These are phyloP conservation scores for Hydrolagus affinis DNA, from an alignment of 2,113 vertebrate species.

Conservation along the genomic window DNA sequence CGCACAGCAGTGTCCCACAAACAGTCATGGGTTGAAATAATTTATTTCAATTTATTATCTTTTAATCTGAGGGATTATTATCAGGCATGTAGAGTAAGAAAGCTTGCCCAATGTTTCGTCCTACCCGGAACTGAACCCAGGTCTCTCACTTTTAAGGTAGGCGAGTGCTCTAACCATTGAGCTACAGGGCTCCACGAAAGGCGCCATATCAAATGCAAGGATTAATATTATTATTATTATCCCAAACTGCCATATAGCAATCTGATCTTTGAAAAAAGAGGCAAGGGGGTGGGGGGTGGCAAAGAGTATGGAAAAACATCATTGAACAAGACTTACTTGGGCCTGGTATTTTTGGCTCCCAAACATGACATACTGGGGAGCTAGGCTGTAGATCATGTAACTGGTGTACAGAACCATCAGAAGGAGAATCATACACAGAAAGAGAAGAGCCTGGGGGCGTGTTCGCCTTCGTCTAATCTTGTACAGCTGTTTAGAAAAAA, in stretches of 20 bases:
- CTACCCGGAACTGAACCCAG: too few relatives aligned
- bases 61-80: too few relatives aligned
- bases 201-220: not conserved
- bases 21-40: too few relatives aligned
- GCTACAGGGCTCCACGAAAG: too few relatives aligned
- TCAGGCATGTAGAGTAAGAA: too few relatives aligned
- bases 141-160: too few relatives aligned
- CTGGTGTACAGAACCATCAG: conserved; percentile 92
- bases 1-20: too few relatives aligned
- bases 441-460: conserved; percentile 86
- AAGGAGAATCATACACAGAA: conserved; percentile 96
- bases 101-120: too few relatives aligned
- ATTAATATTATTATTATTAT: not conserved
- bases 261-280: not conserved
- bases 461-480: conserved; percentile 88
- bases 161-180: too few relatives aligned
- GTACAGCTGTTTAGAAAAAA: conserved; percentile 65
- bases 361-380: conserved; percentile 96
- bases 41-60: too few relatives aligned
- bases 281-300: conserved; percentile 37
- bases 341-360: conserved; percentile 90
- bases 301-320: conserved; percentile 20
- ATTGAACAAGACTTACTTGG: conserved; percentile 59
- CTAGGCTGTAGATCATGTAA: conserved; percentile 96
- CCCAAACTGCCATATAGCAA: not conserved